phyloP scores from a whole-genome alignment of 2,113 vertebrate species.

The Sinocyclocheilus maitianheensis region DNA sequence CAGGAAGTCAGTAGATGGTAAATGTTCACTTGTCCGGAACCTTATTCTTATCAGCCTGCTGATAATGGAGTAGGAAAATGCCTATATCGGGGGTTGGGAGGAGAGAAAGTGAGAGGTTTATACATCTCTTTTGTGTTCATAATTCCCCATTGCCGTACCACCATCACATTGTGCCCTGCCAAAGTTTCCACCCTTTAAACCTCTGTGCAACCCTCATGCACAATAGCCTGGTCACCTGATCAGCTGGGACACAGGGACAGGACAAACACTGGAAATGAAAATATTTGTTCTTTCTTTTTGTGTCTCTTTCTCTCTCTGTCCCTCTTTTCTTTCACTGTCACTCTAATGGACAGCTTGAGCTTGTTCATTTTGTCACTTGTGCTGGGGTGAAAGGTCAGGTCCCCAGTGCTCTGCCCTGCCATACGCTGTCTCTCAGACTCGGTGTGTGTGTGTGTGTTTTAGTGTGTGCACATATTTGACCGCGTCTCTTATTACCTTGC shows the following conservation, averaged over 20 bases:
- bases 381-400: conserved; percentile 57
- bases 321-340: conserved; percentile 19
- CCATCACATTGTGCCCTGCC: neutral
- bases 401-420: conserved; percentile 50
- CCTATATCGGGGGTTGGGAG: neutral
- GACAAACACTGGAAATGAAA: conserved; percentile 37
- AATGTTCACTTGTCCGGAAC: neutral
- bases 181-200: neutral
- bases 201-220: neutral
- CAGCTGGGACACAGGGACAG: conserved; percentile 15
- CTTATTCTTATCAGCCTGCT: conserved; percentile 30
- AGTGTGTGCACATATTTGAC: neutral
- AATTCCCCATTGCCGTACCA: neutral
- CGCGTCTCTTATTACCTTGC: conserved; percentile 18
- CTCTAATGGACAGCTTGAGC: conserved; percentile 63
- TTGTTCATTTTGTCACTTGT: conserved; percentile 59
- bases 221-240: conserved; percentile 30
- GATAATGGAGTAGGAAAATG: neutral
- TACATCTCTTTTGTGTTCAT: neutral
- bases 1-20: conserved; percentile 48
- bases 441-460: conserved; percentile 20
- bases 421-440: conserved; percentile 13
- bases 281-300: conserved; percentile 16
- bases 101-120: neutral
- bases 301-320: neutral